phyloP scores from a whole-genome alignment of 1,140 invertebrate genomes.

The Heterodera schachtii region DNA sequence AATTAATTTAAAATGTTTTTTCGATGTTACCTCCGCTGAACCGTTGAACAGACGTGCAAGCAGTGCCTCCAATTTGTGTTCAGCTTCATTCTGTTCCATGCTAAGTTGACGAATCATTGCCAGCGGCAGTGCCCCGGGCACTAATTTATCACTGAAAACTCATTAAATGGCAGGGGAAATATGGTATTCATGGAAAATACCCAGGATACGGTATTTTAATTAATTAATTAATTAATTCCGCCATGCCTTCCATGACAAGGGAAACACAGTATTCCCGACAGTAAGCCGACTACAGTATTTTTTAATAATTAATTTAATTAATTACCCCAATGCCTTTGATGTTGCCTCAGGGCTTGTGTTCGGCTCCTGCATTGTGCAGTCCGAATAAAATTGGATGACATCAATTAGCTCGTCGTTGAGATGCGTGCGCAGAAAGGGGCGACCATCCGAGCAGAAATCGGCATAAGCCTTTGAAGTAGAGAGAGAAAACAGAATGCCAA shows the following conservation, averaged over 20 bases:
- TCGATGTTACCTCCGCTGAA: neutral
- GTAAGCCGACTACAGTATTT: neutral
- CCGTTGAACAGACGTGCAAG: slow-evolving; percentile 14
- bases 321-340: neutral
- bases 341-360: slow-evolving; percentile 15
- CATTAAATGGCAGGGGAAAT: no score
- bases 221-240: no score
- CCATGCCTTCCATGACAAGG: no score
- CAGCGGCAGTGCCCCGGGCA: neutral
- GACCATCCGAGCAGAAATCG: slow-evolving; percentile 39
- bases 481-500: no score
- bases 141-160: no score
- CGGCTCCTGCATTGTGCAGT: slow-evolving; percentile 26
- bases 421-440: slow-evolving; percentile 30
- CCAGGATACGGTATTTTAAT: no score
- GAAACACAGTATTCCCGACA: no score
- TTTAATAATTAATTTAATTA: slow-evolving; percentile 16
- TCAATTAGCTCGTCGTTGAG: slow-evolving; percentile 44
- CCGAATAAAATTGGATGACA: slow-evolving; percentile 38
- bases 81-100: slow-evolving; percentile 9
- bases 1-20: neutral
- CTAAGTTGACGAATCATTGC: slow-evolving; percentile 13
- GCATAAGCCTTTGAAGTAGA: slow-evolving; percentile 24
- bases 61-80: slow-evolving; percentile 17
- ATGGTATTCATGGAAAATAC: no score